phyloP scores from a whole-genome alignment of 2,888 invertebrate genomes.

The Hirudinaria manillensis region DNA sequence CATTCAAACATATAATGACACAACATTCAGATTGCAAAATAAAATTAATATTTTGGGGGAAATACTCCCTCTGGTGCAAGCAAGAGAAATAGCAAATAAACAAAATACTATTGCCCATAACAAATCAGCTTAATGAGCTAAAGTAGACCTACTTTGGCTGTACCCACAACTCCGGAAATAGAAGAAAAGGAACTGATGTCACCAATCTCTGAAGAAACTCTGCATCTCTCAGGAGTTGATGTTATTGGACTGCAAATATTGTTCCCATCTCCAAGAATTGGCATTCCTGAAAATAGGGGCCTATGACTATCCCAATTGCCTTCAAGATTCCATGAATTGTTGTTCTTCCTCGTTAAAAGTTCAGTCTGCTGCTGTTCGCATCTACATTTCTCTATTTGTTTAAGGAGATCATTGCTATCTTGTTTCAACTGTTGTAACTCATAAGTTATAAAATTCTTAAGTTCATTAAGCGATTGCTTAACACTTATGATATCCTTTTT shows the following conservation, averaged over 20 bases:
- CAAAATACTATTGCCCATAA: too few species aligned
- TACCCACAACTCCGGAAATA: slow-evolving; percentile 7
- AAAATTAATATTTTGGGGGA: too few species aligned
- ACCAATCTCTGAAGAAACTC: slow-evolving; percentile 8
- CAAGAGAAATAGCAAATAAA: too few species aligned
- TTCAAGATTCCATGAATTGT: slow-evolving; percentile 17
- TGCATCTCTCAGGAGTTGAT: slow-evolving; percentile 30
- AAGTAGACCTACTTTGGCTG: not conserved
- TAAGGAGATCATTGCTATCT: slow-evolving; percentile 26
- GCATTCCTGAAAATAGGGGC: slow-evolving; percentile 20
- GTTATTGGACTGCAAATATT: slow-evolving; percentile 29
- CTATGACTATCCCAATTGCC: slow-evolving; percentile 15
- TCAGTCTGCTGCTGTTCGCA: slow-evolving; percentile 29
- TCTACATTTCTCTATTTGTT: slow-evolving; percentile 29
- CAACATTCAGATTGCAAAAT: too few species aligned
- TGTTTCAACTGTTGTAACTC: slow-evolving; percentile 33
- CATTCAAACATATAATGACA: too few species aligned
- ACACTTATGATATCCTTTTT: slow-evolving; percentile 25
- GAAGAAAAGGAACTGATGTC: slow-evolving; percentile 18
- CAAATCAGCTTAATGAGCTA: not conserved
- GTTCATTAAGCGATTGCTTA: slow-evolving; percentile 31
- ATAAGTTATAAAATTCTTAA: slow-evolving; percentile 26
- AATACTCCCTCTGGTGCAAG: too few species aligned
- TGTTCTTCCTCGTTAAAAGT: slow-evolving; percentile 19
- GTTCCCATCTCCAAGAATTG: slow-evolving; percentile 14